Evolutionary conservation across 1,140 invertebrate species (phyloP), one percentile per base, ranked within the genome.

Genomic region (Anastrepha obliqua): DNA sequence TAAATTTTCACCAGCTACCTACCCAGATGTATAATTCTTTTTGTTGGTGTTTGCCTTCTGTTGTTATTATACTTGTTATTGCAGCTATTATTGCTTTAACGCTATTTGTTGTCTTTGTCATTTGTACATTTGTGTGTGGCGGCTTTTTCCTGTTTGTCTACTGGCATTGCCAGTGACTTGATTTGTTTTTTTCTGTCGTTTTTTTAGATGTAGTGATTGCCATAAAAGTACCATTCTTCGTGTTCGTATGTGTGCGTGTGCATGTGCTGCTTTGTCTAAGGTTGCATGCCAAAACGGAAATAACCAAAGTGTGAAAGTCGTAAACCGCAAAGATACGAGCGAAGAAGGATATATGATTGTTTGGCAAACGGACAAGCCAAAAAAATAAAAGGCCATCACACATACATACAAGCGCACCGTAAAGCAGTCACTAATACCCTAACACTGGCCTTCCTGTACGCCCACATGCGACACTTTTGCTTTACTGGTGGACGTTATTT

Each of bases 261-360:
- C 29, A 7, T 81, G 44, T 55, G 51, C 60, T 1, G 17, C 6
- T 29, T 29, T 81, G n/a, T 55, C 55, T 58, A 17, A 44, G 74
- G 51, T 81, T 81, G 74, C 17, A 29, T 81, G 74, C 47, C 44
- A 81, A 58, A 47, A 42, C 74, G 74, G 74, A 81, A 81, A 55
- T 29, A 81, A 81, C 47, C 74, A 81, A 51, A 51, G 74, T 81
- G 74, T 81, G 47, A 81, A 81, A 81, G n/a, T 55, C 74, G 74
- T 81, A 81, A 81, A 81, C 74, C 74, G 51, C 74, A 81, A 81
- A 55, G 74, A 81, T 81, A 81, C 47, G 74, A 81, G 55, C 8
- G 74, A 81, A 29, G 74, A 7, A 51, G 74, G 74, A 81, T 81
- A 81, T 81, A 81, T 81, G 74, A n/a, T 55, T 81, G 55, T 81